Evolutionary conservation across 2,888 invertebrate genomes (phyloP).

Genomic region (Aspidiotus destructor): DNA sequence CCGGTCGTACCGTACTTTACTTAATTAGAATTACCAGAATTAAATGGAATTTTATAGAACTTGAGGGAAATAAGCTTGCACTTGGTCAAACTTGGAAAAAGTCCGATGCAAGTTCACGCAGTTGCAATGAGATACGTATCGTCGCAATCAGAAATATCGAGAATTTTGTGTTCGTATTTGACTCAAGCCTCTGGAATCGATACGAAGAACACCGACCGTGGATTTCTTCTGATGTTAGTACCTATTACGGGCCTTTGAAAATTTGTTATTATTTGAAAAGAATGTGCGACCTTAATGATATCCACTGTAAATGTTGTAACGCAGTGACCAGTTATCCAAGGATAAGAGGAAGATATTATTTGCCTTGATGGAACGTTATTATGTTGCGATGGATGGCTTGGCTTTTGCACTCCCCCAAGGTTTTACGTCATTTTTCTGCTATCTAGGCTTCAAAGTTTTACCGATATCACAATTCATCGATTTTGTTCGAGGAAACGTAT

Average conservation of each 20-base stretch:
- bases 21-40: background rate
- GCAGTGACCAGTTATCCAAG: constrained; percentile 63
- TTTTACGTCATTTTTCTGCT: constrained; percentile 80
- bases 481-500: constrained; percentile 69
- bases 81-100: constrained; percentile 39
- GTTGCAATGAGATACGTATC: constrained; percentile 71
- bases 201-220: constrained; percentile 58
- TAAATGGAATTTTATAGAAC: constrained; percentile 49
- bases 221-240: constrained; percentile 68
- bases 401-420: constrained; percentile 78
- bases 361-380: constrained; percentile 69
- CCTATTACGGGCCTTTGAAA: constrained; percentile 6
- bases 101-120: constrained; percentile 64
- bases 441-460: constrained; percentile 69
- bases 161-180: constrained; percentile 64
- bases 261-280: background rate
- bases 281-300: background rate
- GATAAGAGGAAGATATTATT: constrained; percentile 63
- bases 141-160: constrained; percentile 69
- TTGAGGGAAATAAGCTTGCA: constrained; percentile 76
- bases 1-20: background rate
- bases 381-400: constrained; percentile 64
- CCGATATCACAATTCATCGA: constrained; percentile 70
- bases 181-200: constrained; percentile 59
- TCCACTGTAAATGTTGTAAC: constrained; percentile 37